Conservation (phyloP, 2,888 invertebrate species). For the Branchinecta sandiegonensis region DNA sequence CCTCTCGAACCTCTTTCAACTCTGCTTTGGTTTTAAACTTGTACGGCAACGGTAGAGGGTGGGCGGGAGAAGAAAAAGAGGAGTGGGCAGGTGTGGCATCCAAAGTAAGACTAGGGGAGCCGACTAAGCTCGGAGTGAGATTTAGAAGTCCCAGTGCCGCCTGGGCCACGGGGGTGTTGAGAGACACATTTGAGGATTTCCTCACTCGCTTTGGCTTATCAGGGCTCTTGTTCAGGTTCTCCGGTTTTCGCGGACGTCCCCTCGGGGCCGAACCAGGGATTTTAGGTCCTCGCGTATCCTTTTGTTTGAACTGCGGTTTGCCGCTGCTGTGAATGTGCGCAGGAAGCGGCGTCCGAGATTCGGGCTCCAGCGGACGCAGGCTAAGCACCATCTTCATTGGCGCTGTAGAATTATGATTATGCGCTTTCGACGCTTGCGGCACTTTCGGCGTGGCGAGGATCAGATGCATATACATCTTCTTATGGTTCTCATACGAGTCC, state of each 20-base stretch:
- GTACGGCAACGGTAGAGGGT: neutral
- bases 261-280: neutral
- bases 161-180: constrained; percentile 3
- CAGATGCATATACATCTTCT: neutral
- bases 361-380: neutral
- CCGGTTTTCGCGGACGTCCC: neutral
- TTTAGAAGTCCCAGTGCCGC: neutral
- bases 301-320: neutral
- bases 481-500: constrained; percentile 9
- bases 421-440: constrained; percentile 1
- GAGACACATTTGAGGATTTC: constrained; percentile 9
- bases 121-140: neutral
- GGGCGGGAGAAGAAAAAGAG: neutral
- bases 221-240: constrained; percentile 11
- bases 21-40: constrained; percentile 13
- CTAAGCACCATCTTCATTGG: constrained; percentile 15
- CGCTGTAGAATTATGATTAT: neutral
- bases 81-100: neutral
- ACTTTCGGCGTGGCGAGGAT: neutral
- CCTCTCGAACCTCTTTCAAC: neutral
- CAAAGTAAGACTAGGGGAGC: neutral
- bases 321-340: constrained; percentile 11
- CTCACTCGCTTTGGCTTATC: neutral
- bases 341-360: neutral
- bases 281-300: neutral